Conservation (phyloP, 2,888 invertebrate genomes). For the Cheilosia vulpina region DNA sequence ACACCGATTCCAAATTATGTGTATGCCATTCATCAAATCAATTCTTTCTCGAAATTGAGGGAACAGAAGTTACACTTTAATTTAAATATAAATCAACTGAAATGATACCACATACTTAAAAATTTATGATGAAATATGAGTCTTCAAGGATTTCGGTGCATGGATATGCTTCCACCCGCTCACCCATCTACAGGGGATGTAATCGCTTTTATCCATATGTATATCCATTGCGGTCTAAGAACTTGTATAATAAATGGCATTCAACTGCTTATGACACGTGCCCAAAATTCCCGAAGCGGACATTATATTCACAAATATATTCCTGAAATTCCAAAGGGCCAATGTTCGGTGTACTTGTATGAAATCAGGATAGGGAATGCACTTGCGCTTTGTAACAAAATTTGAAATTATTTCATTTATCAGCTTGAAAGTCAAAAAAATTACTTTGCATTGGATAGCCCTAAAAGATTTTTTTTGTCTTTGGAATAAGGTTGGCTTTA, state of each 20-base stretch:
- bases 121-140: constrained; percentile 43
- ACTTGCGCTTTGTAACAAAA: constrained; percentile 5
- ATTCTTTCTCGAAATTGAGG: not conserved
- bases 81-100: constrained; percentile 42
- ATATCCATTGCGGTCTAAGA: not conserved
- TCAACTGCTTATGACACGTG: constrained; percentile 69
- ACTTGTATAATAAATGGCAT: constrained; percentile 47
- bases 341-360: not conserved
- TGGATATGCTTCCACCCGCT: not conserved
- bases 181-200: constrained; percentile 4
- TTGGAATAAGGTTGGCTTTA: not conserved
- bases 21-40: constrained; percentile 20
- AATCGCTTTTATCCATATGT: not conserved
- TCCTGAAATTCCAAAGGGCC: constrained; percentile 14
- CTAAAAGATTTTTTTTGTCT: not conserved
- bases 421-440: not conserved
- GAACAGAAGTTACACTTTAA: constrained; percentile 18
- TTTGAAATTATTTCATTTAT: constrained; percentile 22
- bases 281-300: constrained; percentile 41
- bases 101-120: constrained; percentile 53
- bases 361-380: constrained; percentile 8
- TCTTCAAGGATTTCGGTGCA: constrained; percentile 6
- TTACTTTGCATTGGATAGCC: not conserved
- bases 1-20: not conserved
- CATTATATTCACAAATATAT: not conserved